phyloP scores from a whole-genome alignment of 1,140 invertebrate species.

The Apolygus lucorum region DNA sequence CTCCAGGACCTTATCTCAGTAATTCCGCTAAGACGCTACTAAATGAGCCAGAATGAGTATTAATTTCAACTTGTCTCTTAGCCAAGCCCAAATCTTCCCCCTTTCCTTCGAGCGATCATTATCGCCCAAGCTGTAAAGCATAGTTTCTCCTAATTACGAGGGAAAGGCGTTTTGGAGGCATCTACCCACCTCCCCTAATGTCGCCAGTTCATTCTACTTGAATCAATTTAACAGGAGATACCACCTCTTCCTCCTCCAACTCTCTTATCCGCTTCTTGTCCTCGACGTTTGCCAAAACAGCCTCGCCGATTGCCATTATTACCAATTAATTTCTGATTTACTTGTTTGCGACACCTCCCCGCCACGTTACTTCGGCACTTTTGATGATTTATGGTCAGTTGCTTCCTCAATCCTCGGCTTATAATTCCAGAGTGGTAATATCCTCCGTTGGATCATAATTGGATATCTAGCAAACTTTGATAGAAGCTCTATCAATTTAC shows the following conservation, averaged over 20 bases:
- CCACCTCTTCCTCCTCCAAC: background rate
- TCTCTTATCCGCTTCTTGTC: background rate
- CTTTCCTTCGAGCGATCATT: constrained; percentile 11
- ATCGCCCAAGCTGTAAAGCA: constrained; percentile 22
- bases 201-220: constrained; percentile 22
- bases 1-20: constrained; percentile 6
- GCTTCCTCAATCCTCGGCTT: too few relatives aligned
- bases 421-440: background rate
- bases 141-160: constrained; percentile 22
- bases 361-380: background rate
- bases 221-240: constrained; percentile 22
- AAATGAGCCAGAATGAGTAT: constrained; percentile 29
- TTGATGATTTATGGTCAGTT: background rate
- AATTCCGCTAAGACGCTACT: constrained; percentile 25
- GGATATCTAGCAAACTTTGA: too few relatives aligned
- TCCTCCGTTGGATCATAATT: background rate
- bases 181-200: background rate
- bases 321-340: constrained; percentile 16
- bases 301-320: constrained; percentile 17
- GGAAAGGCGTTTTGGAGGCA: background rate
- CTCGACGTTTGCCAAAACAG: background rate
- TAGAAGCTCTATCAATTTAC: too few relatives aligned
- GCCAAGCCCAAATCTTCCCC: constrained; percentile 5
- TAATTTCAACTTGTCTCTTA: constrained; percentile 23
- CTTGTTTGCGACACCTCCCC: constrained; percentile 11